Evolutionary conservation across 2,113 vertebrate genomes (phyloP).

Genomic region (Vulpes ferrilata): DNA sequence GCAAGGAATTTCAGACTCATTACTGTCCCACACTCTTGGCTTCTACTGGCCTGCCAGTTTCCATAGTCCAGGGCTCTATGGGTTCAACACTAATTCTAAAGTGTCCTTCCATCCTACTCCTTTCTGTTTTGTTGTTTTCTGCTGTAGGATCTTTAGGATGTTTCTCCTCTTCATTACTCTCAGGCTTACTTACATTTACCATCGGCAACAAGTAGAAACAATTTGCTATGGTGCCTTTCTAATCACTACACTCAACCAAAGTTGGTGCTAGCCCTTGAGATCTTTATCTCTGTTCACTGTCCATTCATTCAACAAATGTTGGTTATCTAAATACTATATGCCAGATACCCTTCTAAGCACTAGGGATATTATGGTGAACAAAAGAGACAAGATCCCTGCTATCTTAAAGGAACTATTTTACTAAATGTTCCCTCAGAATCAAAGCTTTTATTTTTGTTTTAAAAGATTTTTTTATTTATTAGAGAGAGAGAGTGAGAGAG

Average conservation of each 20-base stretch:
- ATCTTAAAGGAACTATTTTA: background rate
- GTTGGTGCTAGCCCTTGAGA: background rate
- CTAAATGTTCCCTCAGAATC: background rate
- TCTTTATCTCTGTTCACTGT: background rate
- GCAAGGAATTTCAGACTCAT: background rate
- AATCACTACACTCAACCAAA: background rate
- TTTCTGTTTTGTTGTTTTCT: conserved; percentile 13
- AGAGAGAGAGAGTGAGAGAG: background rate
- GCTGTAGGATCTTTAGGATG: background rate
- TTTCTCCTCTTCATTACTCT: background rate
- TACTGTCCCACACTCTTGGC: background rate
- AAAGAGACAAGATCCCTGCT: background rate
- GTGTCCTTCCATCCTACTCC: background rate
- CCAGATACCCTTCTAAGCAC: background rate
- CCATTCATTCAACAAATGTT: background rate
- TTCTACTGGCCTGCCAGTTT: background rate
- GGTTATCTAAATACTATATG: background rate
- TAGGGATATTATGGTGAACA: background rate
- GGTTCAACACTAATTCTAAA: background rate
- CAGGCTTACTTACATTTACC: background rate
- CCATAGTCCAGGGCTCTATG: background rate
- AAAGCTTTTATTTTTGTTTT: background rate
- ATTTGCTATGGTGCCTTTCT: background rate
- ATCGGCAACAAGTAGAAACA: background rate
- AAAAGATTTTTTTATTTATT: background rate